Percentiles rank a stretch among this genome's conserved stretches.
Conservation (phyloP, 2,797 vertebrate genomes). For the Gymnothorax reevesii region DNA sequence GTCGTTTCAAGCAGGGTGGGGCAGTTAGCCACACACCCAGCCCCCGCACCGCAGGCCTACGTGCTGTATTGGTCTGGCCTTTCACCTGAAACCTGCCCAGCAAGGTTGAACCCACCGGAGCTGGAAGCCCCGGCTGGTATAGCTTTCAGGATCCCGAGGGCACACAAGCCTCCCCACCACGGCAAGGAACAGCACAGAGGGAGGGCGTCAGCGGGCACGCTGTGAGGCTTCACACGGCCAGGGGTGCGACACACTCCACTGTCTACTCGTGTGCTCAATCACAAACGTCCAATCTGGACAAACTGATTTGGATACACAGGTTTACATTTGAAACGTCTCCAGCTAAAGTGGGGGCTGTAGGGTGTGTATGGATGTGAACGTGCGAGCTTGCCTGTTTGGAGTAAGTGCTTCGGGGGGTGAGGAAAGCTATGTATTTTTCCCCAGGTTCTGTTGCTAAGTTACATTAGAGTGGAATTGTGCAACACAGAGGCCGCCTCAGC, state of each 20-base stretch:
- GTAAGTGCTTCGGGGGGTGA: background rate
- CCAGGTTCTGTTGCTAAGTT: slow-evolving; percentile 41
- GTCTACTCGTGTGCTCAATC: background rate
- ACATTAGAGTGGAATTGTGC: slow-evolving; percentile 61
- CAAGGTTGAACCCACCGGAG: background rate
- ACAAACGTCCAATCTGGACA: background rate
- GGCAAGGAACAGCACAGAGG: background rate
- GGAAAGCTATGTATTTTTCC: slow-evolving; percentile 54
- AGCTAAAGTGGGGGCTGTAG: slow-evolving; percentile 28
- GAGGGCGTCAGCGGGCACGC: background rate
- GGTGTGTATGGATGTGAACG: slow-evolving; percentile 20
- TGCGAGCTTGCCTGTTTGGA: slow-evolving; percentile 21
- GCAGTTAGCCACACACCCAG: background rate
- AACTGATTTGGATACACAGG: slow-evolving; percentile 9
- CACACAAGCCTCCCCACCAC: background rate
- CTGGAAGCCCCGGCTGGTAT: background rate
- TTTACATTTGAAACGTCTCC: slow-evolving; percentile 39
- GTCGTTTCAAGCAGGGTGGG: background rate
- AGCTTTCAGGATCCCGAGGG: background rate
- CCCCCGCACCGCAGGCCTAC: background rate
- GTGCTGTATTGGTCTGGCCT: background rate
- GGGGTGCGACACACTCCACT: background rate
- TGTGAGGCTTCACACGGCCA: background rate
- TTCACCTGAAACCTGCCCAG: background rate
- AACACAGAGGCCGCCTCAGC: slow-evolving; percentile 45